Conservation (phyloP, 2,888 invertebrate genomes). For the Tetropium fuscum region DNA sequence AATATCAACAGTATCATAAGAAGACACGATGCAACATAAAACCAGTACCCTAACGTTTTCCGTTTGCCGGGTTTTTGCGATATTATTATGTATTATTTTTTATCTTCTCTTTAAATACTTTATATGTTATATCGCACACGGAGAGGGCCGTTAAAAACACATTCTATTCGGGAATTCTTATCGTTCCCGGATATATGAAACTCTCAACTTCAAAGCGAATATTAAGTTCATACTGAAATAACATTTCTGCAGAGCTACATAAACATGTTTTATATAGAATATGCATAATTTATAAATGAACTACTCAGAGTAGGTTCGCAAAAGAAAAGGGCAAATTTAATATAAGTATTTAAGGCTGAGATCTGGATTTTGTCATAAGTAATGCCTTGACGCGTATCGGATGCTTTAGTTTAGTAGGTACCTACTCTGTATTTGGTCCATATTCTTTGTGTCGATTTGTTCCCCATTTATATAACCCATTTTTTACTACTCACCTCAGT, state of each 20-base stretch:
- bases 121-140: conserved; percentile 17
- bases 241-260: conserved; percentile 14
- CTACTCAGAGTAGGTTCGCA: conserved; percentile 1
- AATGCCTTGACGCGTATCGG: too few relatives aligned
- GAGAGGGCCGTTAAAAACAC: conserved; percentile 22
- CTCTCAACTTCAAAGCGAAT: conserved; percentile 21
- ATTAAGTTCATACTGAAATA: conserved; percentile 12
- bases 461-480: too few relatives aligned
- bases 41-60: neutral
- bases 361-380: too few relatives aligned
- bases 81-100: conserved; percentile 25
- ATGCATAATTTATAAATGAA: conserved; percentile 7
- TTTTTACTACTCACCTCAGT: too few relatives aligned
- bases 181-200: conserved; percentile 12
- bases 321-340: too few relatives aligned
- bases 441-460: too few relatives aligned
- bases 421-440: too few relatives aligned
- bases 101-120: conserved; percentile 22
- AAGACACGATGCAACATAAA: too few relatives aligned
- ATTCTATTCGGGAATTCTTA: conserved; percentile 22
- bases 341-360: too few relatives aligned
- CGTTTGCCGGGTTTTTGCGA: conserved; percentile 1
- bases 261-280: conserved; percentile 8
- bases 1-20: too few relatives aligned
- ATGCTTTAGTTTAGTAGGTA: too few relatives aligned